These are phyloP conservation scores for Numenius arquata DNA, from an alignment of 2,113 vertebrate species.

Conservation along the genomic window DNA sequence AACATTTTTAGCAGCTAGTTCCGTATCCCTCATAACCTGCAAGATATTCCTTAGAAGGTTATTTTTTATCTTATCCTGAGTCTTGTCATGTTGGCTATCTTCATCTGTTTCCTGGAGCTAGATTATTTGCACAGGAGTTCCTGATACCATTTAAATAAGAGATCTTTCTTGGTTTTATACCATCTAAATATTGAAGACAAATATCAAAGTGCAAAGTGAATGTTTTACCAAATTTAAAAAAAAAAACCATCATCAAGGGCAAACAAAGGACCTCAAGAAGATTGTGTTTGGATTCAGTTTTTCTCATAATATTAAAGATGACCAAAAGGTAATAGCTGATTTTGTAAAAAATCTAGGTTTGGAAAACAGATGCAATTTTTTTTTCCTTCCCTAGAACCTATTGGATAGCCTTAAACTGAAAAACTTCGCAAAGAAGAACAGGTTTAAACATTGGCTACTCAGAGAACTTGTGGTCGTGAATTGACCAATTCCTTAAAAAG, in stretches of 20 bases:
- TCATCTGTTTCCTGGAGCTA: background rate
- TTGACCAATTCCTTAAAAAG: background rate
- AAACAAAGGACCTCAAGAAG: background rate
- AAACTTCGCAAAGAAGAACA: background rate
- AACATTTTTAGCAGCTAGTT: background rate
- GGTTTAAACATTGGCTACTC: background rate
- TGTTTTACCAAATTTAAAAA: background rate
- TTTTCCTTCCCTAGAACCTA: background rate
- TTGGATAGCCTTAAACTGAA: background rate
- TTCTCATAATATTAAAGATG: background rate
- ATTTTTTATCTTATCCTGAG: background rate
- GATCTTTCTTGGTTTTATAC: background rate
- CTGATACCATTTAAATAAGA: background rate
- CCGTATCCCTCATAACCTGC: background rate
- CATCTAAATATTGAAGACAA: background rate
- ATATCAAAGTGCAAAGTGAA: background rate
- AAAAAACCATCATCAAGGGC: background rate
- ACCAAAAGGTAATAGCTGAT: background rate
- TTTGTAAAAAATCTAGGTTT: background rate
- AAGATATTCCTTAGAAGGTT: background rate
- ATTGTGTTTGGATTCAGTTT: background rate
- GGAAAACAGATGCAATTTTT: background rate
- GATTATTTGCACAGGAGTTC: background rate
- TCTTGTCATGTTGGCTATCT: background rate
- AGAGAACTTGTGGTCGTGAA: background rate